phyloP scores from a whole-genome alignment of 1,140 invertebrate species.

The Centruroides sculpturatus region DNA sequence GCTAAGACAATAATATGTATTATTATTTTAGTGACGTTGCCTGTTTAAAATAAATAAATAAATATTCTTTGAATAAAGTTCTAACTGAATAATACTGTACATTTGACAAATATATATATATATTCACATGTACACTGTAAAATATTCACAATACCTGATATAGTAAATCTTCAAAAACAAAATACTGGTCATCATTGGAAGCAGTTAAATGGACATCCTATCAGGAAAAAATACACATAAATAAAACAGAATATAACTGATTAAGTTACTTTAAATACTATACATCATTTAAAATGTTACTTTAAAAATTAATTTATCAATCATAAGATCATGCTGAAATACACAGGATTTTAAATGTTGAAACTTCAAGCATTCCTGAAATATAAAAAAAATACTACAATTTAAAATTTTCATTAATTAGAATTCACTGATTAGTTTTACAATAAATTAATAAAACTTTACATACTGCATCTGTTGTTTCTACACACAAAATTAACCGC shows the following conservation, averaged over 20 bases:
- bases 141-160: slow-evolving; percentile 52
- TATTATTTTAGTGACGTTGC: no score
- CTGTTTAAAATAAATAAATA: no score
- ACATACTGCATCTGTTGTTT: slow-evolving; percentile 35
- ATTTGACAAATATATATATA: no score
- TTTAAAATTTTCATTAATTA: not conserved
- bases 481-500: slow-evolving; percentile 62
- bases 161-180: slow-evolving; percentile 90
- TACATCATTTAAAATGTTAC: slow-evolving; percentile 26
- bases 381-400: no score
- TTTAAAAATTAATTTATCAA: slow-evolving; percentile 87
- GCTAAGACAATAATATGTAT: no score
- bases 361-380: slow-evolving; percentile 64
- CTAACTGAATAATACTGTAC: no score
- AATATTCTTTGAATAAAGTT: no score
- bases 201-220: slow-evolving; percentile 84
- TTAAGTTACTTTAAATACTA: no score
- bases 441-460: not conserved
- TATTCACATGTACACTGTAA: no score
- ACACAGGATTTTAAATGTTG: slow-evolving; percentile 66
- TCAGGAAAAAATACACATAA: no score
- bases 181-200: slow-evolving; percentile 94
- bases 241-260: no score
- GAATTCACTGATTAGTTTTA: not conserved
- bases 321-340: slow-evolving; percentile 75